Evolutionary conservation across 2,113 vertebrate species (phyloP).

Genomic region (Archocentrus centrarchus): DNA sequence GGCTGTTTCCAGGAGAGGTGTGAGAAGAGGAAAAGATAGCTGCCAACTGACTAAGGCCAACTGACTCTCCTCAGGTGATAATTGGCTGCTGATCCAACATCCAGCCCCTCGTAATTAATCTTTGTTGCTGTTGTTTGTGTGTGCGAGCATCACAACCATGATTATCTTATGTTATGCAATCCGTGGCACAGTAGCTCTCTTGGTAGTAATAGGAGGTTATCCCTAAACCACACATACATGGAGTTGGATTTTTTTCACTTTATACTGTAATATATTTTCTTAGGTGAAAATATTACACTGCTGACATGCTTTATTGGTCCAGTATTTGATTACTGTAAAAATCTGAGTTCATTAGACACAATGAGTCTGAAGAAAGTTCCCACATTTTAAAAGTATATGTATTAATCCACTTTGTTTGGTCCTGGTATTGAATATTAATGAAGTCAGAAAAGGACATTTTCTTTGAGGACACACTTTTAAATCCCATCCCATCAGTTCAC

Average conservation of each 20-base stretch:
- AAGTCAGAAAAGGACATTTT: background rate
- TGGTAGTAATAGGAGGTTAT: background rate
- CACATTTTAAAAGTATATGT: background rate
- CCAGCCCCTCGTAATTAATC: conserved; percentile 57
- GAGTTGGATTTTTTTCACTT: background rate
- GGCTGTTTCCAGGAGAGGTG: conserved; percentile 42
- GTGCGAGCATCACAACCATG: conserved; percentile 24
- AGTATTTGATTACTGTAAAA: conserved; percentile 9
- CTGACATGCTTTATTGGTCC: background rate
- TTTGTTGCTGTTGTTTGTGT: conserved; percentile 24
- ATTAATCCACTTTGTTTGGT: background rate
- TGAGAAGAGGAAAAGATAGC: conserved; percentile 47
- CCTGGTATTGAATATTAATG: background rate
- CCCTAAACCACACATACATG: background rate
- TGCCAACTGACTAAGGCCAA: conserved; percentile 50
- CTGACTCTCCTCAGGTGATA: conserved; percentile 72
- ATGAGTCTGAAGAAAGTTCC: conserved; percentile 1
- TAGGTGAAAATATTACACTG: background rate
- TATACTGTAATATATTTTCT: background rate
- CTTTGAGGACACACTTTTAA: background rate
- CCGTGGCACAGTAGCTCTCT: background rate
- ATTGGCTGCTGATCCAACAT: conserved; percentile 74
- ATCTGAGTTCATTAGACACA: conserved; percentile 4
- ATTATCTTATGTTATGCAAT: conserved; percentile 36
- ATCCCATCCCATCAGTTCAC: background rate